Base-by-base conservation (phyloP, 2,797 vertebrate genomes). In the Petrocephalus sullivani region DNA sequence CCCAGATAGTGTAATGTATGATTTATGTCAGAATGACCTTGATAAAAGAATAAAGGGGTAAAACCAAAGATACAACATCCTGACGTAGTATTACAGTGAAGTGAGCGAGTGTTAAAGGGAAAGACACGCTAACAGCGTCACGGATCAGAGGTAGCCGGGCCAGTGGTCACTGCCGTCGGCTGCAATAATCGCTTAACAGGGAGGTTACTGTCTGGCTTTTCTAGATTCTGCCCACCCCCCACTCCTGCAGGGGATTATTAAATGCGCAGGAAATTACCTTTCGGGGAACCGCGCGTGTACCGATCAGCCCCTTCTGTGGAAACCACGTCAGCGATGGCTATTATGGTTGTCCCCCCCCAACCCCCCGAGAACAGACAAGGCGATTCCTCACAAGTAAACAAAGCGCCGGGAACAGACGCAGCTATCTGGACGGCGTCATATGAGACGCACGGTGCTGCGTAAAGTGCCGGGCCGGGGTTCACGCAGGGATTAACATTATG, bases 141-240 rank as follows among this genome's bases (percentile, higher is more conserved):
- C 28, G 57, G 78, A 88, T 87, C 88, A 90, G 84, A 61, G 75
- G 28, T 37, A 23, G 37, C 37, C 23, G 37, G 89, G 89, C 78
- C 89, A 56, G 53, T 83, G 89, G 78, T 90, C 86, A 88, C 81
- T 87, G 90, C 90, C 89, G 83, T 49, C 75, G 91, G 90, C 91
- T 92, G 53, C 33, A 90, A 89, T 87, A 91, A 92, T 92, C 91
- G 91, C 92, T 93, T 93, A 92, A 91, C 90, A 91, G 78, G 90
- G 89, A 23, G 21, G 89, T 91, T 88, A 87, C 90, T 90, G 91
- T 88, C 93, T 93, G 90, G 88, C 89, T 90, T 51, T 86, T 89
- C 57, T 86, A 84, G 83, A 51, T 88, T 89, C 87, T 88, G 46
- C 87, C 89, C 82, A 54, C 87, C 87, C 37, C 86, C 81, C 37